Conservation (phyloP, 2,888 invertebrate genomes). For the Tipula helvola region DNA sequence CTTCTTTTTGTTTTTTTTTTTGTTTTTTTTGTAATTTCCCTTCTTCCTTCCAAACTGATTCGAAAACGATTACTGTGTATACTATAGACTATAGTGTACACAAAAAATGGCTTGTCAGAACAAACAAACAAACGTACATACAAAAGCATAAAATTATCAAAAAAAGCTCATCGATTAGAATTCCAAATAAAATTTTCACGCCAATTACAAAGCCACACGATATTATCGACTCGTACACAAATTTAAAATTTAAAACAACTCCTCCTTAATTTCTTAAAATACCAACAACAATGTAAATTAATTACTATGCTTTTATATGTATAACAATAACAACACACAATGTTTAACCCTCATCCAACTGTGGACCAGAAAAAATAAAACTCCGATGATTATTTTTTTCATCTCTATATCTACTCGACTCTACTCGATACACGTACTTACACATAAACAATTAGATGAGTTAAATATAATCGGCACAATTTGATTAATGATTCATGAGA, state of each 20-base stretch:
- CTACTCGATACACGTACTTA: neutral
- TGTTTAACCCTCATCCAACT: neutral
- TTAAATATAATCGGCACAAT: conserved; percentile 14
- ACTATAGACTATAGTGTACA: neutral
- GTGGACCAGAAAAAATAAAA: neutral
- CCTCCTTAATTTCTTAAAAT: neutral
- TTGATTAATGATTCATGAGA: conserved; percentile 16
- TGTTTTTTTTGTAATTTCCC: neutral
- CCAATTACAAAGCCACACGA: neutral
- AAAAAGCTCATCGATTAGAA: neutral
- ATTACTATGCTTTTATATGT: neutral
- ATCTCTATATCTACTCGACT: neutral
- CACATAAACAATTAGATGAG: neutral
- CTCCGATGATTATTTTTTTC: neutral
- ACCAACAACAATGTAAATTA: neutral
- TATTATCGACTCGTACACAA: neutral
- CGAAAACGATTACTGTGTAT: neutral
- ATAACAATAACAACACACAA: neutral
- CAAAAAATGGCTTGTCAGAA: neutral
- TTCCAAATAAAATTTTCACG: neutral
- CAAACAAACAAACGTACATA: neutral
- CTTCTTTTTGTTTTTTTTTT: neutral
- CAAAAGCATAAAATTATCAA: neutral
- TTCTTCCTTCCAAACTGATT: neutral
- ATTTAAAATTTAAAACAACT: neutral